Evolutionary conservation across 1,140 invertebrate species (phyloP).

Genomic region (Mya arenaria): DNA sequence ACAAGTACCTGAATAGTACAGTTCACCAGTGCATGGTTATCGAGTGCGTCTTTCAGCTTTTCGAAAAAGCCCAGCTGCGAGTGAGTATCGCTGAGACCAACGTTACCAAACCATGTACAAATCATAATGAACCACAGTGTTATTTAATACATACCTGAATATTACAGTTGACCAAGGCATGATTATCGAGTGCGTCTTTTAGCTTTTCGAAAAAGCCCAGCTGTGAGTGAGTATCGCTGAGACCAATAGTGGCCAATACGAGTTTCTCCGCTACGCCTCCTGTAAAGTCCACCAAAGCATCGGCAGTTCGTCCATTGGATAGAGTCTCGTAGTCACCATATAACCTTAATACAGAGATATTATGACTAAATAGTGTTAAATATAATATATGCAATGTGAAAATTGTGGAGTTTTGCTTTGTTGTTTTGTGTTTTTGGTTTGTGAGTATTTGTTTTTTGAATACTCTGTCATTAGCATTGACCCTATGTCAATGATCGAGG

Average conservation of each 20-base stretch:
- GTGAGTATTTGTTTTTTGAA: too few relatives aligned
- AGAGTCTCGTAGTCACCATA: slow-evolving; percentile 89
- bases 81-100: slow-evolving; percentile 55
- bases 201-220: slow-evolving; percentile 68
- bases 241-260: slow-evolving; percentile 82
- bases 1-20: slow-evolving; percentile 72
- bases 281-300: slow-evolving; percentile 89
- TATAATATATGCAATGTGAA: too few relatives aligned
- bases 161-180: slow-evolving; percentile 69
- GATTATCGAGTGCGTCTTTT: slow-evolving; percentile 65
- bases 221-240: slow-evolving; percentile 53
- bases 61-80: slow-evolving; percentile 63
- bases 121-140: neutral
- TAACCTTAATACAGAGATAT: slow-evolving; percentile 84
- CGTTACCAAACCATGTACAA: slow-evolving; percentile 68
- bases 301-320: slow-evolving; percentile 84
- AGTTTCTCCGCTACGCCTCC: slow-evolving; percentile 91
- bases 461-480: too few relatives aligned
- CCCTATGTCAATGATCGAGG: too few relatives aligned
- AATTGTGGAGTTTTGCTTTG: too few relatives aligned
- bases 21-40: slow-evolving; percentile 69
- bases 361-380: too few relatives aligned
- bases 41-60: slow-evolving; percentile 65
- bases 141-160: slow-evolving; percentile 68
- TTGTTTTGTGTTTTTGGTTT: too few relatives aligned